phyloP scores from a whole-genome alignment of 2,888 invertebrate genomes.

The Heliconius ethilla region DNA sequence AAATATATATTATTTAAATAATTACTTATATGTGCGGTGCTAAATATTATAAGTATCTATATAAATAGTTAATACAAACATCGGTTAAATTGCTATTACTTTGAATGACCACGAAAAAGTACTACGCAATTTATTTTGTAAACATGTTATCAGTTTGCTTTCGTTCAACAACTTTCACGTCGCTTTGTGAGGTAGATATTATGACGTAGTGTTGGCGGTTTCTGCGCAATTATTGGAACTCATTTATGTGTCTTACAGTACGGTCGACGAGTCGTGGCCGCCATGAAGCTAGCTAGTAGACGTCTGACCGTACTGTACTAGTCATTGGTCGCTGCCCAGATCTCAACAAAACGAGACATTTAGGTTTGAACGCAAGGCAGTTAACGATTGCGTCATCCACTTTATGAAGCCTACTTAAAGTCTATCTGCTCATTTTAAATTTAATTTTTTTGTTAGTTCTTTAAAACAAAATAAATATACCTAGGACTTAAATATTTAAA shows the following conservation, averaged over 20 bases:
- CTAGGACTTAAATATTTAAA: neutral
- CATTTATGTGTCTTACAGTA: neutral
- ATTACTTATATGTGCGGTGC: neutral
- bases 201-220: conserved; percentile 33
- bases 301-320: neutral
- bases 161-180: conserved; percentile 42
- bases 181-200: conserved; percentile 34
- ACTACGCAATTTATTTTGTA: conserved; percentile 22
- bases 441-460: neutral
- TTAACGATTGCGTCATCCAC: conserved; percentile 7
- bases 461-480: neutral
- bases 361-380: conserved; percentile 14
- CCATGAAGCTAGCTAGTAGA: too few relatives aligned
- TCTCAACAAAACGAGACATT: neutral
- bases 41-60: neutral
- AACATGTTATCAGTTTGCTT: conserved; percentile 36
- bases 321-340: conserved; percentile 3
- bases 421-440: neutral
- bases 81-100: neutral
- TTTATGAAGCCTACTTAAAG: neutral
- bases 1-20: neutral
- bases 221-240: conserved; percentile 44
- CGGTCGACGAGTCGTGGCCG: too few relatives aligned
- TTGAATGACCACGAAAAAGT: conserved; percentile 13
- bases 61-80: neutral